phyloP scores from a whole-genome alignment of 2,113 vertebrate species.

The Gymnogyps californianus region DNA sequence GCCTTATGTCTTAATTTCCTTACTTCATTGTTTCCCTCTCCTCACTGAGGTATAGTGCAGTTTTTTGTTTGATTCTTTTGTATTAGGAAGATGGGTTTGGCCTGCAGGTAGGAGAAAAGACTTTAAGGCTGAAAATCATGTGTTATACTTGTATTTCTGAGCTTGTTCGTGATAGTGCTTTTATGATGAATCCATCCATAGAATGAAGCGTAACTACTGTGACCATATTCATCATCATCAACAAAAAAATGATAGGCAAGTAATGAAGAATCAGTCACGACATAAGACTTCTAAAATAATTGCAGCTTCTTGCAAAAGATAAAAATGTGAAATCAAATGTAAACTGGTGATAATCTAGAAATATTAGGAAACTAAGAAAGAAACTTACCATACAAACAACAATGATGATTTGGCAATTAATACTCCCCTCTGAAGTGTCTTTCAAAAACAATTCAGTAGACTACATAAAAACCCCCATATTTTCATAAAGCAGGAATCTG shows the following conservation, averaged over 20 bases:
- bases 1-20: neutral
- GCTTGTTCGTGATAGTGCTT: neutral
- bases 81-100: neutral
- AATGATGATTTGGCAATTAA: neutral
- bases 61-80: neutral
- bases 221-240: neutral
- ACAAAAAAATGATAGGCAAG: neutral
- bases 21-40: neutral
- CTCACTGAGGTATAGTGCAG: neutral
- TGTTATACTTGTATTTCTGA: neutral
- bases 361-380: neutral
- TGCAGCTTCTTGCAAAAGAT: neutral
- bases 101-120: neutral
- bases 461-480: neutral
- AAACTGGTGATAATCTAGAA: neutral
- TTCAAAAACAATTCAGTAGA: neutral
- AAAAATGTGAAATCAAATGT: neutral
- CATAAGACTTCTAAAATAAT: neutral
- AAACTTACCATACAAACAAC: neutral
- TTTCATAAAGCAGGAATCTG: neutral
- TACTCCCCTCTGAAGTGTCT: neutral
- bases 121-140: neutral
- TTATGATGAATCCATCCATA: neutral
- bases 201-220: neutral
- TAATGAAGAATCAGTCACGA: neutral